A percentile compares a stretch with the other conserved stretches of the same genome.
phyloP scores from a whole-genome alignment of 2,113 vertebrate genomes.

The Falco punctatus region DNA sequence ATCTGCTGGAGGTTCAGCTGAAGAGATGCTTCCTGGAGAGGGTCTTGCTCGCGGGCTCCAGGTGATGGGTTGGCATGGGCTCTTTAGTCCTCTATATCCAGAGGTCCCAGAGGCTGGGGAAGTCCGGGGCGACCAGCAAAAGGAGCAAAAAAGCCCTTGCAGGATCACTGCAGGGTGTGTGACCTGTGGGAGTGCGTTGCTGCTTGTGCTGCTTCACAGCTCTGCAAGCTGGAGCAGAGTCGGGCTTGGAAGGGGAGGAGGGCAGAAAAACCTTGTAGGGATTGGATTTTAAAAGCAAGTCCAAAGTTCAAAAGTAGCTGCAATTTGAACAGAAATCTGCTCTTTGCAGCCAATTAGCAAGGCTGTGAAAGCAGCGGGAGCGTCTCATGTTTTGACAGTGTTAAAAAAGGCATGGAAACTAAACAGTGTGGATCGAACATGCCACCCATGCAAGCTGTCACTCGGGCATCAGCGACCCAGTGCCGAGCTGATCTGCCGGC shows the following conservation, averaged over 20 bases:
- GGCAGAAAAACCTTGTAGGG: neutral
- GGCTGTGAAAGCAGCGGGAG: constrained; percentile 21
- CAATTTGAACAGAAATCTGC: constrained; percentile 16
- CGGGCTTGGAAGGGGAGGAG: neutral
- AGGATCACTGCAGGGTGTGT: neutral
- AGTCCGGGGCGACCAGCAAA: fast-evolving
- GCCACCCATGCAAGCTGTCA: neutral
- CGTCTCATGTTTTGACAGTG: constrained; percentile 35
- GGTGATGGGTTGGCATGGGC: neutral
- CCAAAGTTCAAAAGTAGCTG: neutral
- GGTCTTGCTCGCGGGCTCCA: neutral
- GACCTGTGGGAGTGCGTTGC: fast-evolving
- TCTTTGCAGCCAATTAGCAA: constrained; percentile 42
- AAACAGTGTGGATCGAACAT: neutral
- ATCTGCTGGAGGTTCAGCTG: neutral
- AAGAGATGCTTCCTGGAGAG: neutral
- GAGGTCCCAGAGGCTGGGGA: neutral
- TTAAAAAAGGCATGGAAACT: constrained; percentile 27
- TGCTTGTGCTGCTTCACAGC: neutral
- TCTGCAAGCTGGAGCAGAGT: neutral
- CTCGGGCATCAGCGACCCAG: neutral
- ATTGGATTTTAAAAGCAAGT: constrained; percentile 9
- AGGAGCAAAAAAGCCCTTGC: neutral
- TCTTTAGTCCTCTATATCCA: neutral
- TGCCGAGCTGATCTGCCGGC: neutral